Evolutionary conservation across 2,113 vertebrate genomes (phyloP).

Genomic region (Nerophis lumbriciformis): DNA sequence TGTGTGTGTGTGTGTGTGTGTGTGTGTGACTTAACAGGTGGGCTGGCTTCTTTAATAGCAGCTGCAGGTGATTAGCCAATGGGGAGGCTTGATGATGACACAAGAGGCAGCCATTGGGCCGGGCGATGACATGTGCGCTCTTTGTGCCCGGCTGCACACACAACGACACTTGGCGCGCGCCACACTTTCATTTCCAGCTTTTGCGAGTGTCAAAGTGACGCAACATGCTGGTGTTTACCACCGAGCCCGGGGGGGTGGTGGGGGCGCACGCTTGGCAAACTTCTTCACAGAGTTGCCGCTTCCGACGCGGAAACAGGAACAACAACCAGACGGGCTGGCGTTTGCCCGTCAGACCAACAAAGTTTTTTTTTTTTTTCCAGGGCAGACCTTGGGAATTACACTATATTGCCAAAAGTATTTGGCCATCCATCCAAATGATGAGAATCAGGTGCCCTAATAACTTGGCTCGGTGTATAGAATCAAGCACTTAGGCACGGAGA

Average conservation of each 20-base stretch:
- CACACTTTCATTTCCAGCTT: conserved; percentile 58
- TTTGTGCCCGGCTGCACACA: conserved; percentile 37
- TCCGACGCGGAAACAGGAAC: conserved; percentile 22
- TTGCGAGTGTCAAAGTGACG: conserved; percentile 42
- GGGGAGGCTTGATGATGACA: conserved; percentile 42
- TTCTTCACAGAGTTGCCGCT: conserved; percentile 36
- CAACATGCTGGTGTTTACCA: conserved; percentile 59
- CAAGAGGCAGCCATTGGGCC: conserved; percentile 47
- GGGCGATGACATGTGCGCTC: conserved; percentile 42
- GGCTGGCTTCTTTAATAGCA: conserved; percentile 28
- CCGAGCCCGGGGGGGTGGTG: conserved; percentile 30
- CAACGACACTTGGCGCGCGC: conserved; percentile 51
- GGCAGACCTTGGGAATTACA: too few species aligned
- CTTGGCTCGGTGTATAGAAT: too few species aligned
- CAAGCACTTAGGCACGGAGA: too few species aligned
- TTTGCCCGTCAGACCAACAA: conserved; percentile 21
- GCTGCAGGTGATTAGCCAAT: conserved; percentile 53
- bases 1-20: conserved; percentile 3
- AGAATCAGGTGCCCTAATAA: too few species aligned
- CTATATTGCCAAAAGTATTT: too few species aligned
- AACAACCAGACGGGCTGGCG: conserved; percentile 31
- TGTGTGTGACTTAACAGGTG: conserved; percentile 44
- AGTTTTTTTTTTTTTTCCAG: conserved; percentile 2
- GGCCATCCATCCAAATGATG: too few species aligned
- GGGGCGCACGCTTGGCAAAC: conserved; percentile 28